Percentiles rank a stretch among this genome's conserved stretches.
These are phyloP conservation scores for Apantesis nais DNA, from an alignment of 2,888 invertebrate genomes.

Conservation along the genomic window DNA sequence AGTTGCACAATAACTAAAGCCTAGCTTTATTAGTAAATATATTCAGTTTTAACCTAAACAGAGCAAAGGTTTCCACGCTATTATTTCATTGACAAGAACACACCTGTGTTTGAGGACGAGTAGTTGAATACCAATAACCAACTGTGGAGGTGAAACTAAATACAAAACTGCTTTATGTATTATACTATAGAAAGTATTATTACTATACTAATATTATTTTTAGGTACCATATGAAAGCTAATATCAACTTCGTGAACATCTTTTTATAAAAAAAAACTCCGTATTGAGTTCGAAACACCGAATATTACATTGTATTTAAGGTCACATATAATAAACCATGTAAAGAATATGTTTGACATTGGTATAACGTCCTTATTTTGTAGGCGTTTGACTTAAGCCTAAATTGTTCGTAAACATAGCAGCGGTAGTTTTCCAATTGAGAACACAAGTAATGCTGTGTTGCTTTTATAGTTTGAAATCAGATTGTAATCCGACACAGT, in stretches of 20 bases:
- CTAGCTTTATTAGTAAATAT: conserved; percentile 73
- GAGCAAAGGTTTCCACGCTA: conserved; percentile 59
- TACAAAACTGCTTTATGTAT: not conserved
- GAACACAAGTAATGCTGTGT: conserved; percentile 42
- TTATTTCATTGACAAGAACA: conserved; percentile 50
- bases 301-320: not conserved
- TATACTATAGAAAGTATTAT: not conserved
- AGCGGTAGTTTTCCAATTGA: conserved; percentile 51
- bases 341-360: not conserved
- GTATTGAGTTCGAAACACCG: not conserved
- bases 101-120: conserved; percentile 51
- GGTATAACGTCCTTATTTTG: conserved; percentile 45
- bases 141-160: conserved; percentile 22
- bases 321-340: not conserved
- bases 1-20: conserved; percentile 62
- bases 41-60: conserved; percentile 67
- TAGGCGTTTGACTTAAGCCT: conserved; percentile 59
- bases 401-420: conserved; percentile 50
- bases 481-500: conserved; percentile 41
- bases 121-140: conserved; percentile 39
- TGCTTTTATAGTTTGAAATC: conserved; percentile 33
- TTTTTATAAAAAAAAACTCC: not conserved
- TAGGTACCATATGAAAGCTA: not conserved
- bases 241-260: not conserved
- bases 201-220: not conserved